Evolutionary conservation across 2,113 vertebrate genomes (phyloP), one percentile per base, ranked within the genome.

Genomic region (Maccullochella peelii): DNA sequence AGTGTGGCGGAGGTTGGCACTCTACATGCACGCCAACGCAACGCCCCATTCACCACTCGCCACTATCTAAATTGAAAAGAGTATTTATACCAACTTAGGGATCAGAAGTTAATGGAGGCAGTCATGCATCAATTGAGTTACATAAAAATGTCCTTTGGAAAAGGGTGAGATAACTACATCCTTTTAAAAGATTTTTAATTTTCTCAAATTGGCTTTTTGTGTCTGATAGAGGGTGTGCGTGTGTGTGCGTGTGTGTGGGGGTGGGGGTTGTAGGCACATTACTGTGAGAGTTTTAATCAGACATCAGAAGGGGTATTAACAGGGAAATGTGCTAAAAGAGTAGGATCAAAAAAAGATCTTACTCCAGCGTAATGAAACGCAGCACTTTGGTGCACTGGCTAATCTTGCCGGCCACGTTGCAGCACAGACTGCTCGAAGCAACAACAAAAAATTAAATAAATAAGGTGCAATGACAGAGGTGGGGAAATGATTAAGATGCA

Each of bases 1-100:
- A 50, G 85, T 65, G 82, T 72, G 61, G n/a, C 55, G 36, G 84
- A 89, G 91, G 90, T 88, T 27, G 72, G 6, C 27, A 52, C 80
- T 82, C 75, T 66, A 67, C 81, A 81, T 72, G 79, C 73, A 82
- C 57, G 55, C 52, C 71, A 59, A 69, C 30, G 81, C 73, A 76
- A 81, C 23, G 47, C 63, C 69, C 74, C 82, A 86, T 89, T 93
- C 91, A 91, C 76, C 77, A 30, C 80, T 82, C 23, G 27, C 73
- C 70, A 77, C 88, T 92, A 92, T 93, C 93, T 90, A 95, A 94
- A 94, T 93, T 93, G 83, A 93, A 93, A 94, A 89, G 79, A 86
- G 88, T 93, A 95, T 95, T 95, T 92, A 94, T 91, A 89, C 85
- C 87, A 92, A 94, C 82, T 82, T 80, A 77, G 89, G 90, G 87